Evolutionary conservation across 1,140 invertebrate genomes (phyloP).

Genomic region (Bombus superbus): DNA sequence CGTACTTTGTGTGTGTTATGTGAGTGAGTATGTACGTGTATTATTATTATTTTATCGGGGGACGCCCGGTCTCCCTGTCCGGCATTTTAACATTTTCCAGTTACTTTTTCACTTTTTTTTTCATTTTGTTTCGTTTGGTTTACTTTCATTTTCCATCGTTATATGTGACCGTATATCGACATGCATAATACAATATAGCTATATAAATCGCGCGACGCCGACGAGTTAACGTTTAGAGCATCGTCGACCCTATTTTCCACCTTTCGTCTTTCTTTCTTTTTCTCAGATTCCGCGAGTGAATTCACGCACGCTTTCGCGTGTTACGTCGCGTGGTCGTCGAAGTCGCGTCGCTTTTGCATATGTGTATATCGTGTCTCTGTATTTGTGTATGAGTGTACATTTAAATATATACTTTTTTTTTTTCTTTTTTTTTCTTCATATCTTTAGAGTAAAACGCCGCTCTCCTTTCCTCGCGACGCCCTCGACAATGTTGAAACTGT

Average conservation of each 20-base stretch:
- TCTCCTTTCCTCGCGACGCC: not conserved
- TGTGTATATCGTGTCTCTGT: constrained; percentile 29
- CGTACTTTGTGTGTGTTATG: constrained; percentile 59
- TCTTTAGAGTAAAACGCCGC: constrained; percentile 6
- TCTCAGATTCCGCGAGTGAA: not conserved
- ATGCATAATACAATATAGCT: constrained; percentile 68
- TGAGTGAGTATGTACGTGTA: constrained; percentile 49
- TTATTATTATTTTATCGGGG: constrained; percentile 21
- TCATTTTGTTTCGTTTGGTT: constrained; percentile 43
- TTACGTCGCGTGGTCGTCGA: constrained; percentile 35
- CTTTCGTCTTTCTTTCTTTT: constrained; percentile 1
- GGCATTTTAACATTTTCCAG: constrained; percentile 40
- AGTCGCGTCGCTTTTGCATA: constrained; percentile 20
- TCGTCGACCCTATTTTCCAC: constrained; percentile 24
- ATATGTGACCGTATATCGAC: constrained; percentile 64
- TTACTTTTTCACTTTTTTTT: constrained; percentile 50
- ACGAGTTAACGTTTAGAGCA: constrained; percentile 39
- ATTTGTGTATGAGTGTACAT: constrained; percentile 32
- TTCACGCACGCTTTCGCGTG: constrained; percentile 16
- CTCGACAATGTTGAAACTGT: not conserved
- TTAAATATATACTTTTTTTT: not conserved
- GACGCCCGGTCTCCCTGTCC: constrained; percentile 44
- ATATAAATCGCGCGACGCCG: constrained; percentile 63
- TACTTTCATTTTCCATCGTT: constrained; percentile 69
- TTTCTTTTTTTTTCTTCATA: constrained; percentile 4